phyloP scores from a whole-genome alignment of 2,888 invertebrate genomes.

The Caenorhabditis afra region DNA sequence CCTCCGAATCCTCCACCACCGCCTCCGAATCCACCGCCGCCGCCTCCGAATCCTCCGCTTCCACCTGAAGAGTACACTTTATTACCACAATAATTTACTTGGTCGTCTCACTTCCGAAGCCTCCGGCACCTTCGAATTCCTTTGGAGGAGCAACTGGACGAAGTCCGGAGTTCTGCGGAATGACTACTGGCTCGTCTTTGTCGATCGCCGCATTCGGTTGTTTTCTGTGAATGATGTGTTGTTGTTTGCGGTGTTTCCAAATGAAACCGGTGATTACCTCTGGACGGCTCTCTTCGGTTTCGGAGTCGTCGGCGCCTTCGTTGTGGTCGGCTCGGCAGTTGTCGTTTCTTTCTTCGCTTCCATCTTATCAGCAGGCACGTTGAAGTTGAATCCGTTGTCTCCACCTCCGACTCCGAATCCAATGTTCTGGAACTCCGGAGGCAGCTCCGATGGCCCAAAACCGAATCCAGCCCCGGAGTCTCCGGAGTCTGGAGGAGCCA shows the following conservation, averaged over 20 bases:
- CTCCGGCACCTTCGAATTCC: constrained; percentile 71
- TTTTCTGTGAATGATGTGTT: no score
- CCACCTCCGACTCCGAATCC: constrained; percentile 68
- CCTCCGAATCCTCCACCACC: constrained; percentile 59
- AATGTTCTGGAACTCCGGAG: constrained; percentile 69
- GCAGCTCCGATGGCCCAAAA: constrained; percentile 70
- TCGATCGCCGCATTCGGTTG: constrained; percentile 63
- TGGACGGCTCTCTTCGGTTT: constrained; percentile 56
- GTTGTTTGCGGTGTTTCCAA: no score
- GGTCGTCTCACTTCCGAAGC: constrained; percentile 55
- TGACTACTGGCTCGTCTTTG: constrained; percentile 65
- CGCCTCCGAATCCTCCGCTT: constrained; percentile 54
- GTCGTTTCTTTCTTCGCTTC: constrained; percentile 28
- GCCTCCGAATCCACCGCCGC: constrained; percentile 47
- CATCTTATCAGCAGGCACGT: constrained; percentile 57
- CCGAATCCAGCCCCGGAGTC: constrained; percentile 66
- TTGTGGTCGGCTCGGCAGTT: constrained; percentile 25
- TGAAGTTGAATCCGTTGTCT: constrained; percentile 64
- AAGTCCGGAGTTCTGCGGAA: constrained; percentile 79
- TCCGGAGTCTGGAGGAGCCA: constrained; percentile 29
- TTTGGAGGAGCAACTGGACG: constrained; percentile 78
- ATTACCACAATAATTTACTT: no score
- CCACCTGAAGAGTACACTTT: constrained; percentile 25
- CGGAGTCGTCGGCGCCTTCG: constrained; percentile 38
- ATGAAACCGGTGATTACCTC: constrained; percentile 6